A percentile compares a stretch with the other conserved stretches of the same genome.
Evolutionary conservation across 2,113 vertebrate species (phyloP).

Genomic region (Asarcornis scutulata): DNA sequence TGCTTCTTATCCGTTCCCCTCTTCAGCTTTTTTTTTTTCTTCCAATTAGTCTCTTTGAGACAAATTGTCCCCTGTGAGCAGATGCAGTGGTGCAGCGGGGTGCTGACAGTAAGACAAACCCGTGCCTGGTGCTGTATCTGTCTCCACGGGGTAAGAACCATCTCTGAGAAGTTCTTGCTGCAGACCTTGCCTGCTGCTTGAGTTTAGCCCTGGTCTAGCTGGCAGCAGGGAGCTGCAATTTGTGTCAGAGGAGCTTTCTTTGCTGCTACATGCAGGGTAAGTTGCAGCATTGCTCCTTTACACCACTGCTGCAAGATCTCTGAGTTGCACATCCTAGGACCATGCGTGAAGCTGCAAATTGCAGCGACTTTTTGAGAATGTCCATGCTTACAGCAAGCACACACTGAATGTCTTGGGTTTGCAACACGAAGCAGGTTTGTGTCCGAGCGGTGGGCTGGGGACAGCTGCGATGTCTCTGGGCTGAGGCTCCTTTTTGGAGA

Average conservation of each 20-base stretch:
- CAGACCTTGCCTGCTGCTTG: neutral
- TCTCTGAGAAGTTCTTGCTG: neutral
- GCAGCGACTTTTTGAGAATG: neutral
- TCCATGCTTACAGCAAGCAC: neutral
- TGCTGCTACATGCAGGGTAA: neutral
- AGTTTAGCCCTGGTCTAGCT: neutral
- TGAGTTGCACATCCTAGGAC: no score
- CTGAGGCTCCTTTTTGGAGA: neutral
- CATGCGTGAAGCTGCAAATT: neutral
- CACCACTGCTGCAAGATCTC: accelerated
- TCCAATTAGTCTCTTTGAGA: neutral
- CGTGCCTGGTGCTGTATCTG: neutral
- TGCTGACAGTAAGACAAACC: neutral
- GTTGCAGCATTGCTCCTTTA: accelerated
- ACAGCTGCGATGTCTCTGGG: no score
- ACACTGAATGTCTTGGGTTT: no score
- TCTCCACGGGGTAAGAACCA: neutral
- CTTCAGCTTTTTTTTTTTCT: neutral
- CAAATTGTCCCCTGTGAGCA: neutral
- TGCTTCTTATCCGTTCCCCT: neutral
- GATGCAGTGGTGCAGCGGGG: neutral
- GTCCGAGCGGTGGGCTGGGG: no score
- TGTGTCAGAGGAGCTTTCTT: neutral
- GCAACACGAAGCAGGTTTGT: no score
- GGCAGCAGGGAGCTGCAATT: neutral